phyloP scores from a whole-genome alignment of 2,113 vertebrate species.

The Ageneiosus marmoratus region DNA sequence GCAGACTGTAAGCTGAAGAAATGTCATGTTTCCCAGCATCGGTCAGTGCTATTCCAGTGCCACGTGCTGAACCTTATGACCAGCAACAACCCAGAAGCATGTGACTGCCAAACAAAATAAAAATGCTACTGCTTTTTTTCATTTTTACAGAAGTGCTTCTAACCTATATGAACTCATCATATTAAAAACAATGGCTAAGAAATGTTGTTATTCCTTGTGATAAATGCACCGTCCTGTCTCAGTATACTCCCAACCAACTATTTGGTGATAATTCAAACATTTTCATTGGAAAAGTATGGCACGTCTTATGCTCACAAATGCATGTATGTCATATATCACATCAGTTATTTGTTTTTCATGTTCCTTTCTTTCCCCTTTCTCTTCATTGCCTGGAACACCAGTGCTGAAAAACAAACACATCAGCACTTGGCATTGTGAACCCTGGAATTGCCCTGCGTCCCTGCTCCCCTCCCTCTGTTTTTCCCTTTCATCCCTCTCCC shows the following conservation, averaged over 20 bases:
- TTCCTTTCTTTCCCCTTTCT: slow-evolving; percentile 52
- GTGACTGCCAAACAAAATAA: slow-evolving; percentile 31
- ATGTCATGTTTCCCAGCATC: slow-evolving; percentile 25
- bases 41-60: slow-evolving; percentile 27
- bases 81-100: slow-evolving; percentile 28
- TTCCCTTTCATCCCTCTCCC: slow-evolving; percentile 72
- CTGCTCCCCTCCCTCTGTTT: slow-evolving; percentile 47
- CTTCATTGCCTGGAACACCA: slow-evolving; percentile 72
- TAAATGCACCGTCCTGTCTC: slow-evolving; percentile 28
- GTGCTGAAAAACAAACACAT: slow-evolving; percentile 78
- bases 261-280: slow-evolving; percentile 59
- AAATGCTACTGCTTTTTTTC: not conserved
- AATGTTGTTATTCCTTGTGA: slow-evolving; percentile 35
- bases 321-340: slow-evolving; percentile 72
- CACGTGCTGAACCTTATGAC: slow-evolving; percentile 35
- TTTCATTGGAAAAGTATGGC: slow-evolving; percentile 63
- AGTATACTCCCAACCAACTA: slow-evolving; percentile 28
- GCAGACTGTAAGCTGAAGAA: not conserved
- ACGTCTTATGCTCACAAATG: slow-evolving; percentile 64
- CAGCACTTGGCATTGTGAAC: slow-evolving; percentile 77
- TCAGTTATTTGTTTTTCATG: slow-evolving; percentile 71
- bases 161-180: slow-evolving; percentile 16
- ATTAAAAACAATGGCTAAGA: slow-evolving; percentile 7
- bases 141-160: slow-evolving; percentile 15
- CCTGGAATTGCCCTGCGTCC: slow-evolving; percentile 68